A percentile compares a stretch with the other conserved stretches of the same genome.
Evolutionary conservation across 1,140 invertebrate species (phyloP).

Genomic region (Drosophila triauraria): DNA sequence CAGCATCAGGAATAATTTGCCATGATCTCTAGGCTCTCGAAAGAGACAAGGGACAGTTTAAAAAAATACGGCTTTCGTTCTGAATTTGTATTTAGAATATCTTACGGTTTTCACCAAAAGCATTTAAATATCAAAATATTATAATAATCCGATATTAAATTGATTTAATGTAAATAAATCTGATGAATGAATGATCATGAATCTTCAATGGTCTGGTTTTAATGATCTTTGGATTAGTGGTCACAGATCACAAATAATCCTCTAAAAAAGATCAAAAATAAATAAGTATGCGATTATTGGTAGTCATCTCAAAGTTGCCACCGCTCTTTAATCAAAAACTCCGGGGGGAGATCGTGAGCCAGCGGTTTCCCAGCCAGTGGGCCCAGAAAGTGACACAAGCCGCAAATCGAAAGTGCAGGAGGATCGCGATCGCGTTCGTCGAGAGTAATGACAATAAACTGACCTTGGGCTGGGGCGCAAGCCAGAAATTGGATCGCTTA

Average conservation of each 20-base stretch:
- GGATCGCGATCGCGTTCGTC: slow-evolving; percentile 13
- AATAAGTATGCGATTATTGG: background rate
- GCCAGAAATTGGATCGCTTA: slow-evolving; percentile 55
- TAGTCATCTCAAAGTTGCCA: background rate
- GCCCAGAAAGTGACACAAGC: slow-evolving; percentile 15
- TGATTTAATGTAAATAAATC: no score
- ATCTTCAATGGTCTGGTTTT: background rate
- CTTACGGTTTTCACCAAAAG: no score
- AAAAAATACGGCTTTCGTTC: background rate
- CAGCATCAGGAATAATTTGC: background rate
- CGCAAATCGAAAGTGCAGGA: slow-evolving; percentile 17
- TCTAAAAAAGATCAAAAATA: background rate
- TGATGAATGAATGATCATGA: no score
- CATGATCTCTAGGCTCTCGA: slow-evolving; percentile 5
- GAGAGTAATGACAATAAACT: slow-evolving; percentile 22
- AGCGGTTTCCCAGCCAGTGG: background rate
- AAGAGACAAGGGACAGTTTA: background rate
- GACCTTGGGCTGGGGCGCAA: slow-evolving; percentile 65
- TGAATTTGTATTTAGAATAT: no score
- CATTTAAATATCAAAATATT: no score
- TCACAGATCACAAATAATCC: background rate
- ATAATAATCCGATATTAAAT: no score
- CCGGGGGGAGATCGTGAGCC: slow-evolving; percentile 3
- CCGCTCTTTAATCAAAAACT: slow-evolving; percentile 15
- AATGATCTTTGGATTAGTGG: background rate